Evolutionary conservation across 1,140 invertebrate genomes (phyloP).

Genomic region (Latrodectus geometricus): DNA sequence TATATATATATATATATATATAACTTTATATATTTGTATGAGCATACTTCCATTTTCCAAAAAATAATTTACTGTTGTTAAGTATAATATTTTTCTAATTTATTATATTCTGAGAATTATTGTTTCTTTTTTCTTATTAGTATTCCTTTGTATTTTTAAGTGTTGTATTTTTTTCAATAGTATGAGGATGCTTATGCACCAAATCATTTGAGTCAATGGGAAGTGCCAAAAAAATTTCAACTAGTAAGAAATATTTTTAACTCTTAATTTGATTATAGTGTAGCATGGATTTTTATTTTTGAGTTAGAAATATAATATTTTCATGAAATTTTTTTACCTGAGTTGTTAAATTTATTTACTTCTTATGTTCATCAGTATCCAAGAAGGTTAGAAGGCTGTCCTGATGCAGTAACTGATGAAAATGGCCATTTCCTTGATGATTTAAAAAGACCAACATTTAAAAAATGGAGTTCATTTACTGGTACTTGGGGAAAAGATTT

Average conservation of each 20-base stretch:
- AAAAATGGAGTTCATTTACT: constrained; percentile 29
- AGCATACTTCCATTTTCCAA: no score
- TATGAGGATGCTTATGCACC: constrained; percentile 31
- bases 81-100: no score
- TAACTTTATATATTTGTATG: no score
- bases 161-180: constrained; percentile 3
- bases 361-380: constrained; percentile 6
- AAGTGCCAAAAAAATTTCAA: constrained; percentile 27
- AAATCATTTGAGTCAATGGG: constrained; percentile 39
- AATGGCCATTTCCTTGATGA: constrained; percentile 12
- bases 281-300: not conserved
- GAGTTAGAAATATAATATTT: not conserved
- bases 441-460: constrained; percentile 8
- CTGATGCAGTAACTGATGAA: constrained; percentile 15
- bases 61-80: no score
- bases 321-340: not conserved
- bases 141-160: not conserved
- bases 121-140: not conserved
- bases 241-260: constrained; percentile 10
- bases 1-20: no score
- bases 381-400: constrained; percentile 10
- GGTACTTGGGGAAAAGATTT: constrained; percentile 41
- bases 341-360: not conserved
- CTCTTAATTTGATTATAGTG: not conserved
- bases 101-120: not conserved